A percentile compares a stretch with the other conserved stretches of the same genome.
Evolutionary conservation across 2,888 invertebrate genomes (phyloP).

Genomic region (Apantesis nais): DNA sequence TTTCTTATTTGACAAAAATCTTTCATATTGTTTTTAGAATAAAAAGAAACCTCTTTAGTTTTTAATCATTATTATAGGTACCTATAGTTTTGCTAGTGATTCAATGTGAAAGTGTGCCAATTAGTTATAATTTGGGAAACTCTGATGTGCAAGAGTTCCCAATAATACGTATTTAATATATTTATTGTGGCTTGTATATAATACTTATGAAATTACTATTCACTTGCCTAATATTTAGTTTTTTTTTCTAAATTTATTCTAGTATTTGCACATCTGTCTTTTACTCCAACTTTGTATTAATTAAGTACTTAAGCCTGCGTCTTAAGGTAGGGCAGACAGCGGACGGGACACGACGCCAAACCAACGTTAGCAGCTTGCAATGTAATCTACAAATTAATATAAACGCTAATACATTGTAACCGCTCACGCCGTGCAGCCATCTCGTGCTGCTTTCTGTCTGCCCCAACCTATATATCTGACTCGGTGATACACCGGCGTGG

Average conservation of each 20-base stretch:
- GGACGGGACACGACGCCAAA: not conserved
- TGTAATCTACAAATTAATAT: no score
- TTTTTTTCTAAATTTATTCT: conserved; percentile 49
- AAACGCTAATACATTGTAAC: no score
- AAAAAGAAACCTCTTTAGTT: conserved; percentile 71
- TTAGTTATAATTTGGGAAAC: conserved; percentile 68
- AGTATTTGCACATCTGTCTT: conserved; percentile 42
- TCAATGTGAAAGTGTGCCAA: conserved; percentile 85
- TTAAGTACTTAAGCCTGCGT: conserved; percentile 10
- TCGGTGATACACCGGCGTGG: not conserved
- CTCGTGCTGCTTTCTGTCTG: not conserved
- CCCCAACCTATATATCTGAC: not conserved
- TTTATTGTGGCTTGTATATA: conserved; percentile 76
- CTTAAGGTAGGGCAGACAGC: not conserved
- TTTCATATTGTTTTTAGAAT: conserved; percentile 28
- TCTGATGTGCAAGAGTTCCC: conserved; percentile 52
- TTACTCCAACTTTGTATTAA: conserved; percentile 40
- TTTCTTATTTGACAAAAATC: conserved; percentile 29
- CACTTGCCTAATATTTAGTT: conserved; percentile 54
- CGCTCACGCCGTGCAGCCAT: not conserved
- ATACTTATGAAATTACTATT: conserved; percentile 54
- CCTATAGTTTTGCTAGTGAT: conserved; percentile 84
- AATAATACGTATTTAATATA: conserved; percentile 70
- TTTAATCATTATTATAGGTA: conserved; percentile 70
- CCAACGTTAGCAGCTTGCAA: not conserved